Evolutionary conservation across 2,113 vertebrate genomes (phyloP).

Genomic region (Colinus virginianus): DNA sequence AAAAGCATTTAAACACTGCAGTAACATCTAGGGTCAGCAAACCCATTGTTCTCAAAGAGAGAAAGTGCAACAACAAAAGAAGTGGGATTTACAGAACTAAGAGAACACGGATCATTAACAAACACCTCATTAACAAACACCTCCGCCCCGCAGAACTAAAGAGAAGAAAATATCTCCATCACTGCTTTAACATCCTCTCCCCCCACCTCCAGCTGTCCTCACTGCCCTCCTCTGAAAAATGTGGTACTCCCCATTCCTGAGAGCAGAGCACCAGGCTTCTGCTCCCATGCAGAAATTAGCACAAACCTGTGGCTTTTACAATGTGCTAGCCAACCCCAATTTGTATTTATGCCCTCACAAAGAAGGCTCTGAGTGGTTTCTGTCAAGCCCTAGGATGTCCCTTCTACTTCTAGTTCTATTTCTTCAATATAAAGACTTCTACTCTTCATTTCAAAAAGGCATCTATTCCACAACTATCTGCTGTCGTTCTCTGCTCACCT

Average conservation of each 20-base stretch:
- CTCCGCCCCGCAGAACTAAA: background rate
- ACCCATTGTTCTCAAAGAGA: background rate
- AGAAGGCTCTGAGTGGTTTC: too few relatives aligned
- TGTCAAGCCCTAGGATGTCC: background rate
- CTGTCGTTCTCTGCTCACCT: background rate
- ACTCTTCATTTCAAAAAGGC: background rate
- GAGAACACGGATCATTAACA: background rate
- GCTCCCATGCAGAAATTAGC: background rate
- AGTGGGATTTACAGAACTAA: background rate
- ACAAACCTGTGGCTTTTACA: background rate
- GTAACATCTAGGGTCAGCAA: background rate
- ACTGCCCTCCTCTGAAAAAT: background rate
- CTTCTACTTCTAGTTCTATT: background rate
- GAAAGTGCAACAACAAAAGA: background rate
- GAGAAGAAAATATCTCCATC: background rate
- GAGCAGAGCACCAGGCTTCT: background rate
- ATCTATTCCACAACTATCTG: background rate
- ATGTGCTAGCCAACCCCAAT: background rate
- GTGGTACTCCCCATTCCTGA: background rate
- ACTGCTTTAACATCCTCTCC: background rate
- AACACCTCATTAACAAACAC: background rate
- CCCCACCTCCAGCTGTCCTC: background rate
- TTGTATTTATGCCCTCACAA: background rate
- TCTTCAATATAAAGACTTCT: background rate
- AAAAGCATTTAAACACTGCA: background rate